Percentiles rank a stretch among this genome's conserved stretches.
Evolutionary conservation across 53 echinoderm and acorn worm genomes (phyloP).

Genomic region (Astropecten irregularis): DNA sequence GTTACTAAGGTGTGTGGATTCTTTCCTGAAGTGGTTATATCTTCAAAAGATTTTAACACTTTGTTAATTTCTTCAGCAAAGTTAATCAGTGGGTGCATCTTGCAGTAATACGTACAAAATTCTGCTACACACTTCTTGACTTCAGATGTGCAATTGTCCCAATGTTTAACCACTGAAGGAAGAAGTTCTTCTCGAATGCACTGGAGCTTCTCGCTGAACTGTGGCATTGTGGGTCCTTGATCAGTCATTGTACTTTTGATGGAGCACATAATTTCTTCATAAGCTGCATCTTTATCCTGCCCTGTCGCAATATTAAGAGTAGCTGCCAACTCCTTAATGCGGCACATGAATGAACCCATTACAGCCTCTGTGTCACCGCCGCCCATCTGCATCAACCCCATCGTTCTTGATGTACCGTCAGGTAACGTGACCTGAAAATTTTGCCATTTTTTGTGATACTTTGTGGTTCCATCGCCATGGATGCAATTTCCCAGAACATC

Average conservation of each 20-base stretch:
- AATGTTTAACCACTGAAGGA: constrained; percentile 41
- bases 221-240: no score
- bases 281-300: no score
- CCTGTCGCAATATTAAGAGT: no score
- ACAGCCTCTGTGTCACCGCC: constrained; percentile 11
- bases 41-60: constrained; percentile 41
- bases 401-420: constrained; percentile 10
- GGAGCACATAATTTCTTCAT: neutral
- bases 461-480: constrained; percentile 64
- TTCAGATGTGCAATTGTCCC: neutral
- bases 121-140: neutral
- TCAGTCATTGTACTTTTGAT: constrained; percentile 17
- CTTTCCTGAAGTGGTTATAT: constrained; percentile 24
- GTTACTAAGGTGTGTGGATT: constrained; percentile 13
- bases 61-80: constrained; percentile 53
- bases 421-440: constrained; percentile 59
- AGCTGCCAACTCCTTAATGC: no score
- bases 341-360: no score
- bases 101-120: constrained; percentile 38
- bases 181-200: constrained; percentile 27
- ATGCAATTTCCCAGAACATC: constrained; percentile 52
- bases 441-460: constrained; percentile 59
- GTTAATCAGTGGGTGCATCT: constrained; percentile 51
- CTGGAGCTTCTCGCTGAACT: neutral
- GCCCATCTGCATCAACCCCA: constrained; percentile 44